These are phyloP conservation scores for Mobula hypostoma DNA, from an alignment of 2,113 vertebrate genomes.

Conservation along the genomic window DNA sequence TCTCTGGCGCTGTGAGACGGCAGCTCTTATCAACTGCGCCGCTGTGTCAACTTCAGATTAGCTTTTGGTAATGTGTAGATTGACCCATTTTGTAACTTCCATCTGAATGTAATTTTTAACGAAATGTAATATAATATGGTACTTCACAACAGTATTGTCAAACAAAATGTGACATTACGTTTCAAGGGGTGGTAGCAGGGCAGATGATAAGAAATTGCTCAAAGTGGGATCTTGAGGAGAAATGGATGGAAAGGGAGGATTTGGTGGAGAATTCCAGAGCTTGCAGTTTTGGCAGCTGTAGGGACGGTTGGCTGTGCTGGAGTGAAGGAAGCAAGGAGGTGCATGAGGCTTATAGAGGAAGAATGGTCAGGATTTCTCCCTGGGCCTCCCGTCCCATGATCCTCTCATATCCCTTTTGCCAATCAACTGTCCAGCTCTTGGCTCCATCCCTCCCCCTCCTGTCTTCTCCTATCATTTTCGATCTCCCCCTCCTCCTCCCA, in stretches of 20 bases:
- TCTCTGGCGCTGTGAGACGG: no score
- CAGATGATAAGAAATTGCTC: neutral
- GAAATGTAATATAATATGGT: neutral
- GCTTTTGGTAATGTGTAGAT: neutral
- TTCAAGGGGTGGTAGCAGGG: neutral
- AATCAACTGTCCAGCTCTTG: no score
- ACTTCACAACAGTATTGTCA: neutral
- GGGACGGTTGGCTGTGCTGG: neutral
- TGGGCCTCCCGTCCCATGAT: no score
- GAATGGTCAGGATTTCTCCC: neutral
- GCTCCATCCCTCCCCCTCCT: no score
- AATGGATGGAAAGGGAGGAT: neutral
- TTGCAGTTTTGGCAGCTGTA: neutral
- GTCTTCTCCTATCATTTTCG: no score
- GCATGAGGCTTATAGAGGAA: neutral
- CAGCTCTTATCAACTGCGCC: no score
- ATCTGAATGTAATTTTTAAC: neutral
- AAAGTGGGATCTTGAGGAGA: neutral
- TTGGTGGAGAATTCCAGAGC: neutral
- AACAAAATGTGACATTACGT: neutral
- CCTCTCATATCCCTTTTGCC: no score
- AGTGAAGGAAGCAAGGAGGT: neutral
- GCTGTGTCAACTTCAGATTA: neutral
- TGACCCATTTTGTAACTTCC: neutral
- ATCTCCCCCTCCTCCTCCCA: no score